These are phyloP conservation scores for Martes martes DNA, from an alignment of 2,113 vertebrate species.

Conservation along the genomic window DNA sequence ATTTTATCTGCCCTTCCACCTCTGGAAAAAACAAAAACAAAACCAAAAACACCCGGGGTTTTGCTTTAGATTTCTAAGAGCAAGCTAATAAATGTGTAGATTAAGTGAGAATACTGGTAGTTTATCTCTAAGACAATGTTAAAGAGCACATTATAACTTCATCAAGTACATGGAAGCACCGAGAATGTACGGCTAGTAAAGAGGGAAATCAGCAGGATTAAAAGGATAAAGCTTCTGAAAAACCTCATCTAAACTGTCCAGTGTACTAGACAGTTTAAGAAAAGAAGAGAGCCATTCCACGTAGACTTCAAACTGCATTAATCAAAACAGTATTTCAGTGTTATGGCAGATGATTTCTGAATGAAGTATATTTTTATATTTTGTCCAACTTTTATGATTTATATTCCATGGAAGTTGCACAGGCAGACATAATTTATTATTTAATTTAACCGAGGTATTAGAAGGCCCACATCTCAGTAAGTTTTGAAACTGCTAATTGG, in stretches of 20 bases:
- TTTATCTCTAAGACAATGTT: slow-evolving; percentile 18
- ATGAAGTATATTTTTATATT: slow-evolving; percentile 50
- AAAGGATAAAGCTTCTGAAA: slow-evolving; percentile 46
- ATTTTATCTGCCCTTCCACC: neutral
- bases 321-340: slow-evolving; percentile 19
- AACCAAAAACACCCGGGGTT: neutral
- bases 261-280: neutral
- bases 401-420: slow-evolving; percentile 5
- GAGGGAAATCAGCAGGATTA: slow-evolving; percentile 32
- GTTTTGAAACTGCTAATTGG: slow-evolving; percentile 55
- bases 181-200: slow-evolving; percentile 16
- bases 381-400: slow-evolving; percentile 46
- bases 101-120: neutral
- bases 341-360: slow-evolving; percentile 34
- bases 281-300: slow-evolving; percentile 32
- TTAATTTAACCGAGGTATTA: slow-evolving; percentile 49
- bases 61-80: slow-evolving; percentile 44
- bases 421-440: slow-evolving; percentile 54
- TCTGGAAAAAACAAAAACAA: neutral
- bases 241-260: slow-evolving; percentile 26
- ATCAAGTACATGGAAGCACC: neutral
- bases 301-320: slow-evolving; percentile 40
- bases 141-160: slow-evolving; percentile 38
- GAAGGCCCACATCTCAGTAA: slow-evolving; percentile 29
- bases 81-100: slow-evolving; percentile 23